Conservation (phyloP, 2,113 vertebrate genomes). For the Falco punctatus region DNA sequence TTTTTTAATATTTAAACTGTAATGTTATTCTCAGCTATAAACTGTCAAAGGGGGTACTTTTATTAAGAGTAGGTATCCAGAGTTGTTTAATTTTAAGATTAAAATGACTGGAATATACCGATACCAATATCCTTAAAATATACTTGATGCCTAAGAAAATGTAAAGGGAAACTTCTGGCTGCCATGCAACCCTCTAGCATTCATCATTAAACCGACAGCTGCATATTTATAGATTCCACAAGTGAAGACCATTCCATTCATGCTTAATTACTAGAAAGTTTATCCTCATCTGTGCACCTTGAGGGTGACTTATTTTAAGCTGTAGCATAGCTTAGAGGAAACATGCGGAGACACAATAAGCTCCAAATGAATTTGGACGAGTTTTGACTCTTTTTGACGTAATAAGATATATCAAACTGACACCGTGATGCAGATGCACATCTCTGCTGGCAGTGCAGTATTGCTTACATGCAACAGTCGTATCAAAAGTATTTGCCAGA, state of each 20-base stretch:
- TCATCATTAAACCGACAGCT: not conserved
- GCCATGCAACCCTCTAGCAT: not conserved
- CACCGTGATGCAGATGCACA: not conserved
- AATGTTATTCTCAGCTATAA: not conserved
- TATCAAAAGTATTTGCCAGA: not conserved
- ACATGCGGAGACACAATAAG: not conserved
- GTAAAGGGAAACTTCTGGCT: not conserved
- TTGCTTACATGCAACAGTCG: not conserved
- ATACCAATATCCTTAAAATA: not conserved
- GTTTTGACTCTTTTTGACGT: slow-evolving; percentile 11
- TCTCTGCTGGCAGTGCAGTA: not conserved
- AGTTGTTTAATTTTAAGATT: not conserved
- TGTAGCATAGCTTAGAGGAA: not conserved
- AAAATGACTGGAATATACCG: not conserved
- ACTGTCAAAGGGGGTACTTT: not conserved
- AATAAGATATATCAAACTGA: not conserved
- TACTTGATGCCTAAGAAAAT: not conserved
- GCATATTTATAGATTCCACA: not conserved
- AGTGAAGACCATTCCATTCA: not conserved
- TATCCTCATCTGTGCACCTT: not conserved
- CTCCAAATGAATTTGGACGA: slow-evolving; percentile 5
- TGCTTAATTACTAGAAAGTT: slow-evolving; percentile 6
- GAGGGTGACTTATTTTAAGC: slow-evolving; percentile 1
- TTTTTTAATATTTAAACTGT: not conserved
- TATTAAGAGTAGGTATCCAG: not conserved